Percentiles rank a stretch among this genome's conserved stretches.
Evolutionary conservation across 2,797 vertebrate genomes (phyloP).

Genomic region (Hemibagrus guttatus): DNA sequence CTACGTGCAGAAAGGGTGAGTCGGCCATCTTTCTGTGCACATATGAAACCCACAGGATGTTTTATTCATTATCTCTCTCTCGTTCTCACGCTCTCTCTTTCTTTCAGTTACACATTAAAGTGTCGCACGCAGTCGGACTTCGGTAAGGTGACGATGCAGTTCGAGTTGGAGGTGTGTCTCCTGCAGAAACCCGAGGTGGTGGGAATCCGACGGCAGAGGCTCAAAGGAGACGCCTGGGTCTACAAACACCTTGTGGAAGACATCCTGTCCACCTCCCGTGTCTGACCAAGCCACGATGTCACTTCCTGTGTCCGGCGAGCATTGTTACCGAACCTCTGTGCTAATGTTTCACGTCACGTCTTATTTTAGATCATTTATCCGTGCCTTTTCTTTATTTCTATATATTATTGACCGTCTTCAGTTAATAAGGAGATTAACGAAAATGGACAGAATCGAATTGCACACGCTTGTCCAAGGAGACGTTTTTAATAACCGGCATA

Average conservation of each 20-base stretch:
- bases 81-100: background rate
- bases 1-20: constrained; percentile 91
- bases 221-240: constrained; percentile 95
- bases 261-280: constrained; percentile 81
- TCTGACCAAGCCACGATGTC: constrained; percentile 64
- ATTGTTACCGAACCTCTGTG: background rate
- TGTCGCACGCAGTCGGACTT: constrained; percentile 87
- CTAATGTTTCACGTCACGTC: background rate
- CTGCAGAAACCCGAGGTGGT: constrained; percentile 82
- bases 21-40: background rate
- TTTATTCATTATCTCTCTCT: background rate
- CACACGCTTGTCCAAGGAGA: background rate
- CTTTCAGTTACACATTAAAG: constrained; percentile 85
- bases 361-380: background rate
- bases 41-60: background rate
- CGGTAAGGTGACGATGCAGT: constrained; percentile 89
- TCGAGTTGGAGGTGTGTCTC: constrained; percentile 92
- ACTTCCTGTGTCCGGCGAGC: background rate
- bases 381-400: constrained; percentile 67
- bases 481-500: background rate
- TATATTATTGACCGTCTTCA: background rate
- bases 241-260: constrained; percentile 95
- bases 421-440: background rate
- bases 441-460: background rate
- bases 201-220: constrained; percentile 85